Percentiles rank a stretch among this genome's conserved stretches.
phyloP scores from a whole-genome alignment of 2,113 vertebrate genomes.

The Fulmarus glacialis region DNA sequence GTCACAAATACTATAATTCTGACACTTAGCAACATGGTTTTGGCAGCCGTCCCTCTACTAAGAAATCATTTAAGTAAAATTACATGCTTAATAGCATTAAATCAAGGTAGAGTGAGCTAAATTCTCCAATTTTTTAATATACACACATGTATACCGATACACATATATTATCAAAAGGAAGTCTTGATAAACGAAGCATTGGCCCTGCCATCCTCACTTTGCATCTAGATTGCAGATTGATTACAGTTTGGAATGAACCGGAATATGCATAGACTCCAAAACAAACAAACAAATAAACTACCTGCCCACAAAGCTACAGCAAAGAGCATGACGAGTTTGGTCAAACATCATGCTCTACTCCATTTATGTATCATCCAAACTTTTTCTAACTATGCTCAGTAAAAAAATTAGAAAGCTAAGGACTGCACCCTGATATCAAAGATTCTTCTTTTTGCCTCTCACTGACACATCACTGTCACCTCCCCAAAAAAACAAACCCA shows the following conservation, averaged over 20 bases:
- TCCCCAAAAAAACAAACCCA: neutral
- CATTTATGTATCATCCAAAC: neutral
- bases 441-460: neutral
- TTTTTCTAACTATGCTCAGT: neutral
- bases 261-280: neutral
- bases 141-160: neutral
- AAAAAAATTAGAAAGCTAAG: neutral
- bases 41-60: neutral
- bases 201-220: neutral
- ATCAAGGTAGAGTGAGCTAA: neutral
- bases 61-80: neutral
- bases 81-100: neutral
- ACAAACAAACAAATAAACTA: neutral
- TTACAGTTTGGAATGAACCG: neutral
- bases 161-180: neutral
- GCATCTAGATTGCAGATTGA: neutral
- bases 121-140: neutral
- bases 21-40: neutral
- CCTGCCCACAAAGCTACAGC: neutral
- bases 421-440: neutral
- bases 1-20: neutral
- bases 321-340: neutral
- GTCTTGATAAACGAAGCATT: neutral
- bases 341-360: neutral
- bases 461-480: neutral